A percentile compares a stretch with the other conserved stretches of the same genome.
phyloP scores from a whole-genome alignment of 2,797 vertebrate genomes.

The Coregonus ussuriensis region DNA sequence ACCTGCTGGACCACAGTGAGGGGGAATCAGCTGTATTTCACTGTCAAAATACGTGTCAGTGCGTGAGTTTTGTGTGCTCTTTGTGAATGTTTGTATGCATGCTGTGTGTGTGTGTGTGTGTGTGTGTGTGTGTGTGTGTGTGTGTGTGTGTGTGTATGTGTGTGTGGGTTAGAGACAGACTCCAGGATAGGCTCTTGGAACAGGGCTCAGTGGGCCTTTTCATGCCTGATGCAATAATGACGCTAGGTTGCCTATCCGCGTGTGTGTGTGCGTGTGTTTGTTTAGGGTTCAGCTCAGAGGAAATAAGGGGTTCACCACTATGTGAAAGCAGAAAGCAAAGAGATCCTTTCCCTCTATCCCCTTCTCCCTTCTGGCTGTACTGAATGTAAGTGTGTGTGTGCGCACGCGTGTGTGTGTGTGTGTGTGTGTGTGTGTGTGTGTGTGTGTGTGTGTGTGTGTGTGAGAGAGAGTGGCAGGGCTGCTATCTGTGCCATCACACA shows the following conservation, averaged over 20 bases:
- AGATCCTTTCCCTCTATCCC: background rate
- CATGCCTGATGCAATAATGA: constrained; percentile 76
- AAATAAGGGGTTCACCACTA: constrained; percentile 32
- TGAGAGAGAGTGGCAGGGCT: constrained; percentile 61
- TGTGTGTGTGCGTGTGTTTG: constrained; percentile 40
- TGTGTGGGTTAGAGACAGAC: constrained; percentile 37
- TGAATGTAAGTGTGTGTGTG: background rate
- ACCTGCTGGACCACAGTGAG: no score
- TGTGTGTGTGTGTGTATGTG: background rate
- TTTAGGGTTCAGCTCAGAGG: constrained; percentile 54
- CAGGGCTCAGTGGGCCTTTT: constrained; percentile 61
- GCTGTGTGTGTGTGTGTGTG: background rate
- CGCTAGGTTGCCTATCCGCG: constrained; percentile 54
- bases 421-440: constrained; percentile 7
- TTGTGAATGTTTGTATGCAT: no score
- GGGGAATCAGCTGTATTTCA: no score
- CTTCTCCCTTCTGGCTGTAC: background rate
- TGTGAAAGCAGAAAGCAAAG: constrained; percentile 30
- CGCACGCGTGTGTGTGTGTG: background rate
- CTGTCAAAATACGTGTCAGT: no score
- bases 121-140: background rate
- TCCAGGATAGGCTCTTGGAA: constrained; percentile 54
- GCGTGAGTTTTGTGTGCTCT: no score
- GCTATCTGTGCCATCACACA: constrained; percentile 79
- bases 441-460: constrained; percentile 2